Evolutionary conservation across 2,113 vertebrate species (phyloP).

Genomic region (Propithecus coquereli): DNA sequence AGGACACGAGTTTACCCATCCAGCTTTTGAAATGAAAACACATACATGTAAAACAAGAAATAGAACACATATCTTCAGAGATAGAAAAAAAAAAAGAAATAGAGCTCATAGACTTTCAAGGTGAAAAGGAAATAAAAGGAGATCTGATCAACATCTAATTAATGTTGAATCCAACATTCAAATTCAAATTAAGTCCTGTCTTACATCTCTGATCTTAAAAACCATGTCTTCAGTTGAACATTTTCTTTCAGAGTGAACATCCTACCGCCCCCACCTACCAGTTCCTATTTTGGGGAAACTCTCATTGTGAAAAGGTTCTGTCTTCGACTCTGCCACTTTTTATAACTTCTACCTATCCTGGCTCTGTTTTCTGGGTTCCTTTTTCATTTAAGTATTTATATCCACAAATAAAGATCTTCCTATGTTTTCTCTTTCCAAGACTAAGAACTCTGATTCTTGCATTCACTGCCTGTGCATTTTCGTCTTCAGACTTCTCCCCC

Average conservation of each 20-base stretch:
- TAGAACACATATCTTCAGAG: no score
- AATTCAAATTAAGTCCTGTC: background rate
- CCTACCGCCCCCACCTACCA: background rate
- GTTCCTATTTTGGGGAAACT: background rate
- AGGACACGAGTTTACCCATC: background rate
- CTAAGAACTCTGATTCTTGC: background rate
- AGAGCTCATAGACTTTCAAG: background rate
- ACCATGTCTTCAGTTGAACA: background rate
- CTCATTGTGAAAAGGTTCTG: background rate
- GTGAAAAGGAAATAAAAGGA: background rate
- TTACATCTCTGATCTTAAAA: background rate
- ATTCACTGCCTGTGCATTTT: background rate
- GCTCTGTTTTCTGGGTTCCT: background rate
- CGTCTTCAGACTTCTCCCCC: background rate
- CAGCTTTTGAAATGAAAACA: background rate
- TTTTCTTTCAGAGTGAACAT: background rate
- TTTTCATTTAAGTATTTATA: background rate
- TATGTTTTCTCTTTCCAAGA: background rate
- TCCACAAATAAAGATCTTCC: background rate
- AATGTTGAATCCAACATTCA: no score
- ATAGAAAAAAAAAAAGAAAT: background rate
- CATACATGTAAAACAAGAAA: background rate
- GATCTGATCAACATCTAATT: background rate
- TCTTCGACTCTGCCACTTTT: background rate
- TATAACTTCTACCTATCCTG: background rate